Evolutionary conservation across 2,797 vertebrate genomes (phyloP), one percentile per base, ranked within the genome.

Genomic region (Chromobotia macracanthus): DNA sequence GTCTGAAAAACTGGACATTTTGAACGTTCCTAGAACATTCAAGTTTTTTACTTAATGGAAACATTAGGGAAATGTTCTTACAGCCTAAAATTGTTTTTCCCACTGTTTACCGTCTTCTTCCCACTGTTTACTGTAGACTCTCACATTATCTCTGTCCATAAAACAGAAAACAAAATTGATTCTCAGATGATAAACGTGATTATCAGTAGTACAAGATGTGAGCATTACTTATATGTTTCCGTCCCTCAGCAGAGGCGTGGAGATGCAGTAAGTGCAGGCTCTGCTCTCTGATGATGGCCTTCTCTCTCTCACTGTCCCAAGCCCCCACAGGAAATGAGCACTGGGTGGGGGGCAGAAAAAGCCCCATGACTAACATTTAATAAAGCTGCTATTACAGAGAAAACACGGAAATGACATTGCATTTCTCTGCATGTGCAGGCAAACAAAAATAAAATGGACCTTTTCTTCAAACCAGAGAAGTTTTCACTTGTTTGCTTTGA

Each of bases 261-360:
- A n/a, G 35, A 48, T 60, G 66, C 67, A 35, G 50, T 76, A 23
- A 25, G 23, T 28, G 21, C 18, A 76, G 48, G 46, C 68, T 71
- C 25, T 53, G 51, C 51, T 68, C 51, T 10, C 38, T 76, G 63
- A 71, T 66, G 46, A 75, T 53, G 73, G 70, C 82, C 66, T 76
- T 31, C 66, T 72, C 46, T 81, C 72, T 75, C 72, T 10, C 11
- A 21, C 66, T 51, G 80, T 83, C 72, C 84, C 71, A 71, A 51
- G 80, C 84, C 90, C 77, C 82, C 90, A 80, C 88, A 92, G 90
- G 92, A 92, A 92, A 91, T 92, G 89, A 89, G 88, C 90, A 74
- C 81, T 1, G 89, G 89, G 87, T 89, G 88, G 88, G 89, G 86
- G 38, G 38, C 38, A 41, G 18, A 85, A 76, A 86, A 87, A 87